Evolutionary conservation across 2,888 invertebrate genomes (phyloP).

Genomic region (Thymelicus acteon): DNA sequence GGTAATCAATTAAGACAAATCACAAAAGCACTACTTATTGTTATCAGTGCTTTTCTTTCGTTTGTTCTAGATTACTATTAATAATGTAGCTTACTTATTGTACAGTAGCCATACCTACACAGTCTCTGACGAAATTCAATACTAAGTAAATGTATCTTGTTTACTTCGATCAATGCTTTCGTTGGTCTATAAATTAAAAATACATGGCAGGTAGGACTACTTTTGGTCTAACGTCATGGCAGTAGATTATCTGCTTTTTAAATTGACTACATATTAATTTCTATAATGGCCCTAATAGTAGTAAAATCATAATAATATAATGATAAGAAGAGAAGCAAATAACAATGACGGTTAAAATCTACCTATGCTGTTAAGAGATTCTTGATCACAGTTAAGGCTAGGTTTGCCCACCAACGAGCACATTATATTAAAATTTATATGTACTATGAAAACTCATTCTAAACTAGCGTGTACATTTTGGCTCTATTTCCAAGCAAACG

Average conservation of each 20-base stretch:
- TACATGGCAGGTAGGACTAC: constrained; percentile 2
- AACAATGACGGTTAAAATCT: background rate
- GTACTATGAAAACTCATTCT: background rate
- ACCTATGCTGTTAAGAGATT: constrained; percentile 20
- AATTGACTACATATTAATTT: background rate
- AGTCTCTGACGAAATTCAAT: constrained; percentile 4
- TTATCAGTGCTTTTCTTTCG: constrained; percentile 31
- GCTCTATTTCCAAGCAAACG: constrained; percentile 2
- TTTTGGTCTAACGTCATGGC: background rate
- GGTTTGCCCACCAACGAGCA: constrained; percentile 3
- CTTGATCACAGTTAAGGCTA: constrained; percentile 31
- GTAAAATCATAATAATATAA: background rate
- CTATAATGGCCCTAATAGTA: background rate
- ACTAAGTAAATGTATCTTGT: background rate
- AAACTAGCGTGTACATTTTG: constrained; percentile 23
- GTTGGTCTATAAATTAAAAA: constrained; percentile 21
- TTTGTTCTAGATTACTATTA: constrained; percentile 8
- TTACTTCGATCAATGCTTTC: constrained; percentile 20
- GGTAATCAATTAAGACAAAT: constrained; percentile 3
- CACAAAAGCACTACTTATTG: constrained; percentile 16
- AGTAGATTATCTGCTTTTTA: background rate
- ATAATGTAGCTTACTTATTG: constrained; percentile 16
- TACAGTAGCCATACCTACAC: constrained; percentile 1
- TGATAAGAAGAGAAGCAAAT: background rate
- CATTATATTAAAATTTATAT: constrained; percentile 8